Evolutionary conservation across 2,888 invertebrate genomes (phyloP).

Genomic region (Meandrusa payeni): DNA sequence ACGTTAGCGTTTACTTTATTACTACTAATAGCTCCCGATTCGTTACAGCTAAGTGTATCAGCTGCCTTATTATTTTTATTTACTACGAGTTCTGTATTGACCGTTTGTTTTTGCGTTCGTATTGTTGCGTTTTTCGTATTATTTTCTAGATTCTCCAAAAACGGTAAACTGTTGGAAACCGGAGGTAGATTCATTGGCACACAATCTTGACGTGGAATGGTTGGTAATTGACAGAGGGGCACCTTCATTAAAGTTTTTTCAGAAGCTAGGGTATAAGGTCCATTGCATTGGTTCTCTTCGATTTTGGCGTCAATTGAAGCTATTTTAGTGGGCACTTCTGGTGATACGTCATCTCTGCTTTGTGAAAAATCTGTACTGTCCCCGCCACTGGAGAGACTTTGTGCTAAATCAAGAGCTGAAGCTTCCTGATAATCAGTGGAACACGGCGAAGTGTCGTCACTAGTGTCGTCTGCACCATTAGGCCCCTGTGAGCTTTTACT

Average conservation of each 20-base stretch:
- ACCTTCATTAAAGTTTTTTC: slow-evolving; percentile 43
- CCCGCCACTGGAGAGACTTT: slow-evolving; percentile 58
- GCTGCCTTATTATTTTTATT: slow-evolving; percentile 17
- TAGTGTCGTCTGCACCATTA: slow-evolving; percentile 59
- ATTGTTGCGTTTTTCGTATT: slow-evolving; percentile 9
- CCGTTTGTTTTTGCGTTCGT: slow-evolving; percentile 16
- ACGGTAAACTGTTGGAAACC: slow-evolving; percentile 36
- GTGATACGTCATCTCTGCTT: slow-evolving; percentile 66
- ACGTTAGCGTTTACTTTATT: slow-evolving; percentile 34
- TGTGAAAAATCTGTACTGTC: slow-evolving; percentile 72
- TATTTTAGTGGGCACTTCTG: slow-evolving; percentile 41
- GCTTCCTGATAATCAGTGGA: slow-evolving; percentile 76
- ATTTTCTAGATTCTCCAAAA: slow-evolving; percentile 32
- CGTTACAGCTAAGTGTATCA: slow-evolving; percentile 10
- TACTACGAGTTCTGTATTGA: slow-evolving; percentile 29
- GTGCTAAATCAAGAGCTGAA: slow-evolving; percentile 65
- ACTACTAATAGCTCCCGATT: slow-evolving; percentile 30
- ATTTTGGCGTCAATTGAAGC: slow-evolving; percentile 33
- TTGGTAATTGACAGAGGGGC: slow-evolving; percentile 56
- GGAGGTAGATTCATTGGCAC: slow-evolving; percentile 42
- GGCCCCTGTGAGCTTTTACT: slow-evolving; percentile 67
- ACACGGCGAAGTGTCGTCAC: slow-evolving; percentile 70
- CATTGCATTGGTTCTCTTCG: slow-evolving; percentile 27
- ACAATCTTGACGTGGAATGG: slow-evolving; percentile 59
- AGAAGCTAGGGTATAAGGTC: slow-evolving; percentile 30